These are phyloP conservation scores for Conger conger DNA, from an alignment of 2,113 vertebrate genomes.

Conservation along the genomic window DNA sequence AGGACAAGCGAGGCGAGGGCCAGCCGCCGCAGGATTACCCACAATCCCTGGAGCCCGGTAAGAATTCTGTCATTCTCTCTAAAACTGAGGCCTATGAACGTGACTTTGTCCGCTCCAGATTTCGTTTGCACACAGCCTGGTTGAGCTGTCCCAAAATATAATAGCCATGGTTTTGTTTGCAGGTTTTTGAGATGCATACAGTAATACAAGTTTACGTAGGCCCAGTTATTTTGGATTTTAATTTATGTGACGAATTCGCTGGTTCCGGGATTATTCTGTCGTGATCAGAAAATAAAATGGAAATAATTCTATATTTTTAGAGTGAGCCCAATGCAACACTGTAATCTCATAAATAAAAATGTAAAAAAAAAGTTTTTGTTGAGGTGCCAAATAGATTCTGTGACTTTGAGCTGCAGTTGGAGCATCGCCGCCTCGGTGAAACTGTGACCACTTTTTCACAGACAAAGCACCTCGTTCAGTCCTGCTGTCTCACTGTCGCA, in stretches of 20 bases:
- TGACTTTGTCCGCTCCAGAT: neutral
- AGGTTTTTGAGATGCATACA: neutral
- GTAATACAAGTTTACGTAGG: neutral
- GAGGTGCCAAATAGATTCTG: neutral
- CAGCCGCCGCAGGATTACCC: constrained; percentile 74
- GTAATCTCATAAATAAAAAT: too few relatives aligned
- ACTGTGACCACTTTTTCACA: neutral
- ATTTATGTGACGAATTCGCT: neutral
- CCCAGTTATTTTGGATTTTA: too few relatives aligned
- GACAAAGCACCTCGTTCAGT: neutral
- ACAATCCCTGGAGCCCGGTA: constrained; percentile 84
- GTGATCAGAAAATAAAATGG: too few relatives aligned
- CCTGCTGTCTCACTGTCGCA: neutral
- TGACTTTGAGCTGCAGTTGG: neutral
- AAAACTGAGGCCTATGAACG: neutral
- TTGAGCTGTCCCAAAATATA: neutral
- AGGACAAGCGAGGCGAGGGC: constrained; percentile 76
- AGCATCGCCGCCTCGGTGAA: neutral
- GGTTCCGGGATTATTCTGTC: neutral
- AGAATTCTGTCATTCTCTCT: constrained; percentile 27
- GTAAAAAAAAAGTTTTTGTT: too few relatives aligned
- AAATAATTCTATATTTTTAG: too few relatives aligned
- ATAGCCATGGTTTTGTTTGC: neutral
- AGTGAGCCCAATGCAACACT: too few relatives aligned
- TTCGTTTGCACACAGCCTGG: neutral